Evolutionary conservation across 64 coral and sea anemone species (phyloP).

Genomic region (Montipora capricornis): DNA sequence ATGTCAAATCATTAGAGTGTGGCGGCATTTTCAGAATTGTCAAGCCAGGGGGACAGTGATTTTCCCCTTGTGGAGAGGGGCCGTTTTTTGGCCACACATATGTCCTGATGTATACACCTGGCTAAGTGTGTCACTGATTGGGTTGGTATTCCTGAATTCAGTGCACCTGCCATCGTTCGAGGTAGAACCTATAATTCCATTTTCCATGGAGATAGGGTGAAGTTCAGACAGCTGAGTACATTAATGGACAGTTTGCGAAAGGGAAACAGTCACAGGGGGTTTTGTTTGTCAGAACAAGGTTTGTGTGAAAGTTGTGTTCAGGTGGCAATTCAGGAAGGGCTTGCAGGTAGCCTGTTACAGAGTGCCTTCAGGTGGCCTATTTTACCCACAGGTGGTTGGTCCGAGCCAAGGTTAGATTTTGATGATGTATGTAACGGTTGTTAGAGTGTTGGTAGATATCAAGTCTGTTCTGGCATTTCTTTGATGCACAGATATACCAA

Average conservation of each 20-base stretch:
- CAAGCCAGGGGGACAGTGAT: constrained; percentile 10
- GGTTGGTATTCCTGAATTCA: too few relatives aligned
- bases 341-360: not conserved
- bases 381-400: not conserved
- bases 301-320: not conserved
- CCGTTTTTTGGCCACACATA: not conserved
- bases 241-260: not conserved
- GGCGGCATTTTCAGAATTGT: constrained; percentile 25
- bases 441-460: too few relatives aligned
- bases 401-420: too few relatives aligned
- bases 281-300: constrained; percentile 10
- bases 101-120: constrained; percentile 18
- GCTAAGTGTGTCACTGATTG: not conserved
- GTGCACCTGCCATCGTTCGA: too few relatives aligned
- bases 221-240: constrained; percentile 17
- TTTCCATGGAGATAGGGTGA: not conserved
- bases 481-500: too few relatives aligned
- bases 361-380: too few relatives aligned
- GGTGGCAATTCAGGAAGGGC: not conserved
- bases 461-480: too few relatives aligned
- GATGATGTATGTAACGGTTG: too few relatives aligned
- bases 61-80: not conserved
- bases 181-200: not conserved
- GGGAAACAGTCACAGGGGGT: not conserved
- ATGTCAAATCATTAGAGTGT: not conserved